phyloP scores from a whole-genome alignment of 2,888 invertebrate species.

The Dioctria rufipes region DNA sequence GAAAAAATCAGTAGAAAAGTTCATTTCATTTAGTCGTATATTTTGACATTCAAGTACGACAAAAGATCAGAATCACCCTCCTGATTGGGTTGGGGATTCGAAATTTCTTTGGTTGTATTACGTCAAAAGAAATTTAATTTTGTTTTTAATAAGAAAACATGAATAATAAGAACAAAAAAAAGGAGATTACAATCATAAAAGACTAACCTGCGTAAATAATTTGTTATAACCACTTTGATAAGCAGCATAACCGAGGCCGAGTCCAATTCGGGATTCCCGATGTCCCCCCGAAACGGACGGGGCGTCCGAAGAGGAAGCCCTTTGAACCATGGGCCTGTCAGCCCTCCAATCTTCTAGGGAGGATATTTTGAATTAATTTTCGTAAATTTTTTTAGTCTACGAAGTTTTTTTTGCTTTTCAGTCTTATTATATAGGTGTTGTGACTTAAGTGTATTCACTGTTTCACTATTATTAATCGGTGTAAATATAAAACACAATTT shows the following conservation, averaged over 20 bases:
- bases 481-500: conserved; percentile 9
- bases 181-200: neutral
- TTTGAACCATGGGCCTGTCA: conserved; percentile 72
- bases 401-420: conserved; percentile 19
- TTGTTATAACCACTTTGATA: conserved; percentile 72
- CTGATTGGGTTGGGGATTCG: neutral
- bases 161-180: neutral
- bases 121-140: neutral
- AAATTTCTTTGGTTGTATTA: neutral
- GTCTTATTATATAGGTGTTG: neutral
- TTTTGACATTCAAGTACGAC: too few relatives aligned
- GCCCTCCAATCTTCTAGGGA: conserved; percentile 72
- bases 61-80: too few relatives aligned
- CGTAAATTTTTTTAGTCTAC: conserved; percentile 55
- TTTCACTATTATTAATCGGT: neutral
- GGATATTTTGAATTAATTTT: conserved; percentile 70
- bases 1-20: too few relatives aligned
- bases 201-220: conserved; percentile 71
- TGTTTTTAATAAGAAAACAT: neutral
- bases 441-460: neutral
- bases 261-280: conserved; percentile 71
- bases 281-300: conserved; percentile 70
- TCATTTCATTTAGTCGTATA: too few relatives aligned
- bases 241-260: conserved; percentile 69
- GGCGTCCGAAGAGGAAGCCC: conserved; percentile 71